Percentiles rank a stretch among this genome's conserved stretches.
phyloP scores from a whole-genome alignment of 2,888 invertebrate genomes.

The Leptopterna dolabrata region DNA sequence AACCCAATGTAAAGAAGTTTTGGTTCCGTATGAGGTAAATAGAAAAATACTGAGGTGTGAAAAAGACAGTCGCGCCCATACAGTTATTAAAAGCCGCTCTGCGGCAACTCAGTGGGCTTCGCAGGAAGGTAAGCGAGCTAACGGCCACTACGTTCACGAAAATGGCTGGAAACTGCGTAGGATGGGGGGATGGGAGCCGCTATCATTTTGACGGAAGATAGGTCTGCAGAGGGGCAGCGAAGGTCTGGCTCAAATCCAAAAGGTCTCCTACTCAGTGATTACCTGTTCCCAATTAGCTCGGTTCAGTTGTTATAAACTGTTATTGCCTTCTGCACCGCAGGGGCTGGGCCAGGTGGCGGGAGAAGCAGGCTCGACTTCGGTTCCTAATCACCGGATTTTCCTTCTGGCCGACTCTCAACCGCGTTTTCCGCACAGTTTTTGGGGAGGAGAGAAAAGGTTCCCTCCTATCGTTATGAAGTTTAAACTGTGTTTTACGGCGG shows the following conservation, averaged over 20 bases:
- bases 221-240: background rate
- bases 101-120: background rate
- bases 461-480: background rate
- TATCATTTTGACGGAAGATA: conserved; percentile 38
- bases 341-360: conserved; percentile 30
- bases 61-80: background rate
- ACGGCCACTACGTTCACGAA: background rate
- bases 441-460: background rate
- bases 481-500: background rate
- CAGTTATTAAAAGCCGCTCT: background rate
- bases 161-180: background rate
- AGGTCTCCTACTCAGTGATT: conserved; percentile 52
- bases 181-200: background rate
- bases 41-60: background rate
- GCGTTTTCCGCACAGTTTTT: background rate
- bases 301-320: conserved; percentile 54
- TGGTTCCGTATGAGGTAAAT: no score
- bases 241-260: conserved; percentile 45
- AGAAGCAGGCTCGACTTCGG: background rate
- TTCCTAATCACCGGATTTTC: conserved; percentile 52
- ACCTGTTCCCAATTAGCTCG: conserved; percentile 53
- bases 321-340: conserved; percentile 51
- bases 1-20: no score
- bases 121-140: background rate
- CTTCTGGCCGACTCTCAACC: conserved; percentile 17